Evolutionary conservation across 2,113 vertebrate genomes (phyloP).

Genomic region (Osmerus mordax): DNA sequence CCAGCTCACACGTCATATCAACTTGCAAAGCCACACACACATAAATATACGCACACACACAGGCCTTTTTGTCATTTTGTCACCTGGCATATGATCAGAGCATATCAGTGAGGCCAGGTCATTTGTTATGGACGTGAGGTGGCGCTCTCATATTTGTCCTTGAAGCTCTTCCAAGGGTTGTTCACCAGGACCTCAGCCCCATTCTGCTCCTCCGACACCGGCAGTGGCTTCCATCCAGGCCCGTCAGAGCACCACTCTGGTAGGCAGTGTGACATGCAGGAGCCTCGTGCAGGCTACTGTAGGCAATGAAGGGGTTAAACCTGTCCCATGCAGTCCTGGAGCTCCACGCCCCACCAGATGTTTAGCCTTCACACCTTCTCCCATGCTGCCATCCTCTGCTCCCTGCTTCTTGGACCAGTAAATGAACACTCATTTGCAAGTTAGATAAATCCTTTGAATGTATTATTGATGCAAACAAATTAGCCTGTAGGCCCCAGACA

Average conservation of each 20-base stretch:
- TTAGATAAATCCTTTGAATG: constrained; percentile 81
- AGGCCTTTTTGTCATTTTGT: constrained; percentile 55
- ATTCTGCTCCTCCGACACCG: not conserved
- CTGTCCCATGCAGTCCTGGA: constrained; percentile 46
- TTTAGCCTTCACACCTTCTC: constrained; percentile 57
- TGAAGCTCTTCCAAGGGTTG: constrained; percentile 55
- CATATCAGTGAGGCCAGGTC: constrained; percentile 40
- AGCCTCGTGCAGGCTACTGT: not conserved
- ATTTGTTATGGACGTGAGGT: constrained; percentile 41
- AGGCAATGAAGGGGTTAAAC: constrained; percentile 56
- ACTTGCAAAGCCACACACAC: constrained; percentile 26
- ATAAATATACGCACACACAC: constrained; percentile 4
- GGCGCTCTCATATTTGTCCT: constrained; percentile 40
- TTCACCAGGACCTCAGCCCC: constrained; percentile 15
- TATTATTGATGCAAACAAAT: constrained; percentile 81
- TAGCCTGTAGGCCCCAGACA: constrained; percentile 76
- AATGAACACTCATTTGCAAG: constrained; percentile 80
- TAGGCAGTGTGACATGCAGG: too few species aligned
- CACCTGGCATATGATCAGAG: constrained; percentile 61
- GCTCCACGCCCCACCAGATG: constrained; percentile 50
- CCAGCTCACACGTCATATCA: too few species aligned
- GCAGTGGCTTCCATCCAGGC: constrained; percentile 1
- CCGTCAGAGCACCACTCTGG: too few species aligned
- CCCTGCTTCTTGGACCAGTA: constrained; percentile 73
- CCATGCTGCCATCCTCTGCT: constrained; percentile 58